Percentiles rank a stretch among this genome's conserved stretches.
These are phyloP conservation scores for Gortyna flavago DNA, from an alignment of 2,888 invertebrate genomes.

Conservation along the genomic window DNA sequence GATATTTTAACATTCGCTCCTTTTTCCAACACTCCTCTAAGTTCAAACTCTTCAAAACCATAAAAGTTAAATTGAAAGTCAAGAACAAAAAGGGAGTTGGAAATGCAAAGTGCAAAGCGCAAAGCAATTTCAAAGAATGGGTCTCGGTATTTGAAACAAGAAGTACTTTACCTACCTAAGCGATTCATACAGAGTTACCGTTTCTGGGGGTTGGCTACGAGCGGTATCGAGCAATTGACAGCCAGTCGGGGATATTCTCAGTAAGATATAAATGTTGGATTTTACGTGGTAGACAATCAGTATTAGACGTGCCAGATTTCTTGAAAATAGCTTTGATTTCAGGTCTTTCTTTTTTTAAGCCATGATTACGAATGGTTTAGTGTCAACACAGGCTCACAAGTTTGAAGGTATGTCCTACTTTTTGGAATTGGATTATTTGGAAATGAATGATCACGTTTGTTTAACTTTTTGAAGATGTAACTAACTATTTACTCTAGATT, in stretches of 20 bases:
- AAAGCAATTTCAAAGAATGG: slow-evolving; percentile 70
- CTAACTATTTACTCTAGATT: too few species aligned
- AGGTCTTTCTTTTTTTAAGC: background rate
- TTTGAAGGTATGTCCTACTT: background rate
- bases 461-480: too few species aligned
- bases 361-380: background rate
- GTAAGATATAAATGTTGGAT: slow-evolving; percentile 26
- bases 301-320: slow-evolving; percentile 35
- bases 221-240: slow-evolving; percentile 61
- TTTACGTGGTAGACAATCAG: too few species aligned
- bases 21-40: slow-evolving; percentile 38
- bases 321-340: background rate
- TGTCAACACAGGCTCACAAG: background rate
- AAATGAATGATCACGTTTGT: background rate
- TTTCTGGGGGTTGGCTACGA: slow-evolving; percentile 46
- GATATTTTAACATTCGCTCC: slow-evolving; percentile 32
- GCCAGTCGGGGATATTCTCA: slow-evolving; percentile 47
- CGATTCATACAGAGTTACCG: slow-evolving; percentile 57
- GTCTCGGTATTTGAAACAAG: slow-evolving; percentile 69
- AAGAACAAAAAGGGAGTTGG: slow-evolving; percentile 65
- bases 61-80: slow-evolving; percentile 71
- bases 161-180: slow-evolving; percentile 64
- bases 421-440: background rate
- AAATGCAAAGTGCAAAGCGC: slow-evolving; percentile 72
- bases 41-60: slow-evolving; percentile 53